Evolutionary conservation across 2,797 vertebrate genomes (phyloP).

Genomic region (Malurus leucopterus): DNA sequence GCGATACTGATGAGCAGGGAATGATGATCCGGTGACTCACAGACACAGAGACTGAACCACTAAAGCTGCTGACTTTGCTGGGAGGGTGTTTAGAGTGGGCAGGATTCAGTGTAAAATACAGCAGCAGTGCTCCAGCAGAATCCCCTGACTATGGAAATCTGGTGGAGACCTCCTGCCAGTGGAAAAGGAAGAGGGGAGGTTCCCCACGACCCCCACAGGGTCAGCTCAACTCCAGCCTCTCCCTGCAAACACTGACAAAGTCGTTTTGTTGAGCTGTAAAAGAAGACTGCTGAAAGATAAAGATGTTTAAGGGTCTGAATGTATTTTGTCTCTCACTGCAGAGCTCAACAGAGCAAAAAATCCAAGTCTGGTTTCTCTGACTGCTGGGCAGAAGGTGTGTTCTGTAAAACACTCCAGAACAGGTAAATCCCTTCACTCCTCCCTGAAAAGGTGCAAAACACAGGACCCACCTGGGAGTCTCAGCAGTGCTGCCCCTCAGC

Average conservation of each 20-base stretch:
- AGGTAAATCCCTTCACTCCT: not conserved
- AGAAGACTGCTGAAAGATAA: not conserved
- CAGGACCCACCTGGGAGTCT: rapidly evolving
- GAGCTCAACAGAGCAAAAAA: not conserved
- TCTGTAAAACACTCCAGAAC: not conserved
- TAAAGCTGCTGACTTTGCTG: rapidly evolving
- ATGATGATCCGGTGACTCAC: rapidly evolving
- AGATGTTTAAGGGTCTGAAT: not conserved
- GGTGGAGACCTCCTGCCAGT: not conserved
- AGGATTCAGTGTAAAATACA: not conserved
- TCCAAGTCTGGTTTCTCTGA: not conserved
- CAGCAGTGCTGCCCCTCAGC: not conserved
- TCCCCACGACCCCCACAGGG: not conserved
- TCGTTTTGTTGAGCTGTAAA: not conserved
- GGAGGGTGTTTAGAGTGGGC: not conserved
- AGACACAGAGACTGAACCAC: not conserved
- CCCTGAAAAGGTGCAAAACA: not conserved
- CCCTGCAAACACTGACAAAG: not conserved
- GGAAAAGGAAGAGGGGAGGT: not conserved
- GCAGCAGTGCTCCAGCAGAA: not conserved
- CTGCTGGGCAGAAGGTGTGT: not conserved
- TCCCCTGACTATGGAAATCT: not conserved
- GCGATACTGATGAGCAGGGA: not conserved
- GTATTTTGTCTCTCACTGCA: not conserved
- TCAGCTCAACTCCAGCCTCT: rapidly evolving